Evolutionary conservation across 2,797 vertebrate genomes (phyloP), one percentile per base, ranked within the genome.

Genomic region (Phoeniculus purpureus): DNA sequence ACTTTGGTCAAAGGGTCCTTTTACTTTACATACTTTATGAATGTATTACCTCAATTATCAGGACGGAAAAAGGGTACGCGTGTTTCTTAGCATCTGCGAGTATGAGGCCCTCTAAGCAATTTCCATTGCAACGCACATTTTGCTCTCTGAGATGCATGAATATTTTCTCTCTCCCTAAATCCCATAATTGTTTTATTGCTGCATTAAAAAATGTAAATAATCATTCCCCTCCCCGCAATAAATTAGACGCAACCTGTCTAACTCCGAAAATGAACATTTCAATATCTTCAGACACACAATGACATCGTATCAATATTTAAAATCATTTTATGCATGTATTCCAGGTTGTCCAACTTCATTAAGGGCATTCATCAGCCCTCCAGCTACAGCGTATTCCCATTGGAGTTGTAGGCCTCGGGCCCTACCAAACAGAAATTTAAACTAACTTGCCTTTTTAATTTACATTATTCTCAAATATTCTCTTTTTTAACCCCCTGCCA

Each of bases 261-360:
- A 97, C 98, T 98, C 96, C 96, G 95, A 98, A 99, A 99, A 99
- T 99, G 98, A 99, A 99, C 98, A 98, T 98, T 98, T 98, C 98
- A 98, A 98, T 98, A 98, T 98, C 98, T 98, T 98, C 97, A 97
- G 98, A 98, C 98, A 97, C 97, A 97, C 98, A 98, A 98, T 98
- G 98, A 97, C 97, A 98, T 98, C 96, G 95, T 98, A 99, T 99
- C 98, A 99, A 99, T 99, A 99, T 99, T 99, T 99, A 99, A 99
- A 98, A 98, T 97, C 97, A 98, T 99, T 98, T 99, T 99, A 99
- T 99, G 98, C 98, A 98, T 99, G 98, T 98, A 98, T 98, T 98
- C 98, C 98, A 98, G 98, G 98, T 98, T 99, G 99, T 99, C 99
- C 98, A 98, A 98, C 98, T 99, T 99, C 99, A 99, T 99, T 99